A percentile compares a stretch with the other conserved stretches of the same genome.
phyloP scores from a whole-genome alignment of 2,888 invertebrate species.

The Macrostomum cliftonense region DNA sequence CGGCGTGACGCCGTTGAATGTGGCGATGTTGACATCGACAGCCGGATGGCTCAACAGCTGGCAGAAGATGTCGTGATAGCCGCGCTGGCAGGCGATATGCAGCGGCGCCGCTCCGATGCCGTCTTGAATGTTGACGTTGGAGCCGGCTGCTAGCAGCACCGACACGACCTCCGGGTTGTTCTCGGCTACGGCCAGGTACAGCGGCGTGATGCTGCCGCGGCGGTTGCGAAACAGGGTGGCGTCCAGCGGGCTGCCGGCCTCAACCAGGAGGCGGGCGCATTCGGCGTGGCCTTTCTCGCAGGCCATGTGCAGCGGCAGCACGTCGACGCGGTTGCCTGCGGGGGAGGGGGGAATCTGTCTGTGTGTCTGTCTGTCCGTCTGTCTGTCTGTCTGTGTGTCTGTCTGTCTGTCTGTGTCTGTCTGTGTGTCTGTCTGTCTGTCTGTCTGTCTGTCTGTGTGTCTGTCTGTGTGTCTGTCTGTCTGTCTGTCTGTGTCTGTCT shows the following conservation, averaged over 20 bases:
- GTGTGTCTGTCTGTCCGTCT: too few relatives aligned
- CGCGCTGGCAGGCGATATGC: constrained; percentile 3
- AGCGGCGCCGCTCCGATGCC: constrained; percentile 53
- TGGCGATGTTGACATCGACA: background rate
- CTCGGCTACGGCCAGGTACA: constrained; percentile 83
- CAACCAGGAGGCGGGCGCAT: constrained; percentile 4
- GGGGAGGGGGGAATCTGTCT: too few relatives aligned
- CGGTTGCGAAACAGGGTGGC: constrained; percentile 2
- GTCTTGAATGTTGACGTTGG: constrained; percentile 70
- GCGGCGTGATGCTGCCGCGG: constrained; percentile 44
- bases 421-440: too few relatives aligned
- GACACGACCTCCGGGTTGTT: constrained; percentile 68
- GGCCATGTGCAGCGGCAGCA: constrained; percentile 5
- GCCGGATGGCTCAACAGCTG: constrained; percentile 1
- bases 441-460: too few relatives aligned
- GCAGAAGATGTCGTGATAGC: constrained; percentile 4
- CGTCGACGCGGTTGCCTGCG: background rate
- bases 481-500: too few relatives aligned
- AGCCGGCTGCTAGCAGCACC: constrained; percentile 57
- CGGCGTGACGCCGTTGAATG: background rate
- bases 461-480: too few relatives aligned
- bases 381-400: too few relatives aligned
- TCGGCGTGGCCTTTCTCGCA: constrained; percentile 3
- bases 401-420: too few relatives aligned
- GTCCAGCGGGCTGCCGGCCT: constrained; percentile 4